Percentiles rank a stretch among this genome's conserved stretches.
Conservation (phyloP, 2,113 vertebrate species). For the Gavialis gangeticus region DNA sequence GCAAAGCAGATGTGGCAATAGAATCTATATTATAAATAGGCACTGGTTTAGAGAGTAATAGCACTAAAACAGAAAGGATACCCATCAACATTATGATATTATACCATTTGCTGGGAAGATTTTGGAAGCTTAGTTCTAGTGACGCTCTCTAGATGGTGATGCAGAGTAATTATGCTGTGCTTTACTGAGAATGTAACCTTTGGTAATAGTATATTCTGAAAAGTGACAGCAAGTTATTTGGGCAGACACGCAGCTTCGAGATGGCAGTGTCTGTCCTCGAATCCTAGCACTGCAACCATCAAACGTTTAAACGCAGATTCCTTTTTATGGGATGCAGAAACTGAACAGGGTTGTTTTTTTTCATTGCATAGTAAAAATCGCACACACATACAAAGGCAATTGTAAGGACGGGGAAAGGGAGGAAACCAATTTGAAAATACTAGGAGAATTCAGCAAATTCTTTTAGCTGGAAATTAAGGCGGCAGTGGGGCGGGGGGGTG, state of each 20-base stretch:
- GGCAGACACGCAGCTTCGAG: not conserved
- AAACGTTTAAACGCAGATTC: not conserved
- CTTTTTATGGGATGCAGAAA: not conserved
- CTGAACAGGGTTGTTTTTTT: not conserved
- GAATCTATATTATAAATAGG: not conserved
- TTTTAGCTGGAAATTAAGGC: too few relatives aligned
- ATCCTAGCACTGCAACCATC: conserved; percentile 20
- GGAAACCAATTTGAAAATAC: not conserved
- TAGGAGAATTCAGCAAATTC: too few relatives aligned
- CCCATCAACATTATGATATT: not conserved
- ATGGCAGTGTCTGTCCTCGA: conserved; percentile 1
- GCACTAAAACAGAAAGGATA: not conserved
- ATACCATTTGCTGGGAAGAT: not conserved
- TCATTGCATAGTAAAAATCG: not conserved
- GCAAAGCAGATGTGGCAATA: not conserved
- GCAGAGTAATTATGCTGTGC: conserved; percentile 39
- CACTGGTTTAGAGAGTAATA: not conserved
- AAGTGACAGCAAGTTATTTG: conserved; percentile 30
- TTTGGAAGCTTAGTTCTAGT: not conserved
- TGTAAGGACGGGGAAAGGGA: not conserved
- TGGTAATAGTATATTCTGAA: not conserved
- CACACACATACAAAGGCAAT: not conserved
- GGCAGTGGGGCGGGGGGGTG: too few relatives aligned
- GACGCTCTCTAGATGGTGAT: conserved; percentile 35
- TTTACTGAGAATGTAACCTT: not conserved